These are phyloP conservation scores for Ceuthmochares aereus DNA, from an alignment of 2,113 vertebrate species.

Conservation along the genomic window DNA sequence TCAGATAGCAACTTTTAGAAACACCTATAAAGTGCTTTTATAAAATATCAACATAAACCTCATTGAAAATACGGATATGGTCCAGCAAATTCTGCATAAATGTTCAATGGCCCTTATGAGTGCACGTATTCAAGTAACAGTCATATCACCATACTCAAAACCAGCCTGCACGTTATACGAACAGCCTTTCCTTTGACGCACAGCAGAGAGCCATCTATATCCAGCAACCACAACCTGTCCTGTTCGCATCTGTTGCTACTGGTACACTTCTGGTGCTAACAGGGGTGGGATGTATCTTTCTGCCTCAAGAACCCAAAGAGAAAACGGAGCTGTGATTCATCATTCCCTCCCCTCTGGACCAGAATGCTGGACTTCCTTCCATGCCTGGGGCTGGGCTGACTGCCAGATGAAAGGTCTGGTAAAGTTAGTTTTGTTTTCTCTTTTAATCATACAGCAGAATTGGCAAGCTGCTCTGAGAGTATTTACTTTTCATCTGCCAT, in stretches of 20 bases:
- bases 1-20: neutral
- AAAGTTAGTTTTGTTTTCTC: conserved; percentile 8
- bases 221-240: neutral
- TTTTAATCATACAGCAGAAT: conserved; percentile 37
- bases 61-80: neutral
- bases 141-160: neutral
- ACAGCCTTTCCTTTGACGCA: neutral
- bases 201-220: neutral
- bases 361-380: conserved; percentile 16
- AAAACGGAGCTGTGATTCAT: neutral
- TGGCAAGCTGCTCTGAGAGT: conserved; percentile 17
- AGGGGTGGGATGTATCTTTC: neutral
- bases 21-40: neutral
- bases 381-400: conserved; percentile 23
- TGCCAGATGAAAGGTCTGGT: conserved; percentile 25
- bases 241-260: neutral
- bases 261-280: neutral
- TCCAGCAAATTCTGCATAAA: neutral
- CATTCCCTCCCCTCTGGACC: neutral
- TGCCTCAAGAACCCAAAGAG: neutral
- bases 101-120: neutral
- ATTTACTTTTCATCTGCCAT: conserved; percentile 43
- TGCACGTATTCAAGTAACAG: fast-evolving
- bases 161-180: neutral
- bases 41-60: neutral